Base-by-base conservation (phyloP, 2,888 invertebrate genomes). In the Cephus rjabovi region DNA sequence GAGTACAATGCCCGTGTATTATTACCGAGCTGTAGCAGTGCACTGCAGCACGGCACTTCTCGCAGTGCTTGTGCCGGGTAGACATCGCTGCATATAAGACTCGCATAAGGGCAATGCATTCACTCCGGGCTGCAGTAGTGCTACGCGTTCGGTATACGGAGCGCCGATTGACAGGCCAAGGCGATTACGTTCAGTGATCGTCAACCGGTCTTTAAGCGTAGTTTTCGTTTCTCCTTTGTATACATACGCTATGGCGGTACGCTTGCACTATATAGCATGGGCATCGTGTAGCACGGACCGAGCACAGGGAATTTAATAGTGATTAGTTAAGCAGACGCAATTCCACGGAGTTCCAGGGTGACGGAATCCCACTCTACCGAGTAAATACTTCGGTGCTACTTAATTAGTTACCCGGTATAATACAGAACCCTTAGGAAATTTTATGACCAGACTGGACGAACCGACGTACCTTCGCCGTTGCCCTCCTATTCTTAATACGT, bases 141-240 rank as follows among this genome's bases (percentile, higher is more conserved):
- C 37, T 77, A 79, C 77, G 79, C 34, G 75, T 69, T 71, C 56
- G 37, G 73, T 75, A 73, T 11, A 73, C 30, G 33, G 75, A 75
- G 76, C 34, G 69, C 34, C 83, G 84, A 88, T 88, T 88, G 88
- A 87, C 87, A 84, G 87, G 86, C 86, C 87, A 85, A 87, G 85
- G 87, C 83, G 88, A 88, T 88, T 87, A 86, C 87, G 82, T 84
- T 83, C 83, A 84, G 84, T 80, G 85, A 82, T 83, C 80, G 82
- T 85, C 84, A 81, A 79, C 74, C 56, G 56, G 56, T 56, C 56
- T 56, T 23, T 1, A 56, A 9, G 23, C 56, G 56, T 23, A 15
- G 56, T 56, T 23, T 23, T 9, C 56, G 56, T 23, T 56, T 56
- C 56, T 56, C 23, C 23, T 9, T 3, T 56, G 56, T 56, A 23